Base-by-base conservation (phyloP, 2,888 invertebrate genomes). In the Petrolisthes manimaculis region DNA sequence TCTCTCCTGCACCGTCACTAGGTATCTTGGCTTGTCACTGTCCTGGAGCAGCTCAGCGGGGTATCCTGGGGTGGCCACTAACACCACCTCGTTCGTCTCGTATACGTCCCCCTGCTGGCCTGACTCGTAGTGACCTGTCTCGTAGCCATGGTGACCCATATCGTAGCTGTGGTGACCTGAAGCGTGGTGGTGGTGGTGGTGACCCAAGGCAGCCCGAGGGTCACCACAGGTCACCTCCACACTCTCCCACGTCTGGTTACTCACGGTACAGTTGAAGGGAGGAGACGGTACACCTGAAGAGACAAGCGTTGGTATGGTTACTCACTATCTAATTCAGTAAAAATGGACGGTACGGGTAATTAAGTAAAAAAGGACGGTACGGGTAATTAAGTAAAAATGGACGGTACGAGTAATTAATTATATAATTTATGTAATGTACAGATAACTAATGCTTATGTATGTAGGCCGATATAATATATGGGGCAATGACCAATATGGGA, bases 231-330 rank as follows among this genome's bases (percentile, higher is more conserved):
- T 88, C 69, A 91, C 88, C 83, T 91, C 89, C 8, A 89, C 84
- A 14, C 88, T 89, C 54, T 89, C 91, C 91, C 91, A 91, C 18
- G 89, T 91, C 71, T 91, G 91, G 69, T 91, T 91, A 56, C 84
- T 91, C 8, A 91, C 91, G 18, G 88, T 89, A 86, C 91, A 91
- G 86, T 87, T 88, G 53, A 86, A 77, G 21, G 88, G 89, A 0
- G 89, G 83, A 0, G 89, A 86, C 4, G 89, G 89, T 4, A 89
- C 89, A 21, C 88, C 91, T 91, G 83, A 61, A 21, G 56, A 71
- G 18, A 56, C 54, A 83, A 54, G n/a, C n/a, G n/a, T n/a, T n/a
- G n/a, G n/a, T n/a, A n/a, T n/a, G n/a, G n/a, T n/a, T n/a, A n/a
- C n/a, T n/a, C n/a, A n/a, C n/a, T n/a, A n/a, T n/a, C n/a, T n/a